Evolutionary conservation across 2,797 vertebrate genomes (phyloP), one percentile per base, ranked within the genome.

Genomic region (Aplochiton taeniatus): DNA sequence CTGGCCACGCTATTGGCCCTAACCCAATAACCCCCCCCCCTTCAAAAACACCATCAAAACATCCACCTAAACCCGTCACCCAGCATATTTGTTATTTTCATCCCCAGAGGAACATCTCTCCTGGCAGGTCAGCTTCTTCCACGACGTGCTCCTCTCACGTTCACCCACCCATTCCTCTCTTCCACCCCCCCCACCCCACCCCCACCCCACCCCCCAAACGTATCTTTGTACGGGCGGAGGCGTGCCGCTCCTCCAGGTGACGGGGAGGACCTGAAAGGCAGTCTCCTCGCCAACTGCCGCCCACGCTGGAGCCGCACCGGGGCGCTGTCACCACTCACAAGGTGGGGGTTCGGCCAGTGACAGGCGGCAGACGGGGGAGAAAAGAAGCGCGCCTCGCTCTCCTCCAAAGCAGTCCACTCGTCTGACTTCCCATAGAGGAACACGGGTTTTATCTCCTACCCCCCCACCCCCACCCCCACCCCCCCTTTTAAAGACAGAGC

Each of bases 381-480:
- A 49, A 55, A 69, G 65, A 76, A 76, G 68, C 64, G 70, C 73
- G 69, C 63, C 66, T 31, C 31, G 65, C 73, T 66, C 42, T 63
- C 78, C 84, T 70, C 67, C 78, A 69, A 54, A 78, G 83, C 74
- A 19, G 46, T 11, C 17, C 4, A 48, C 9, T 58, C 20, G n/a
- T 79, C 73, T 77, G 73, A 79, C 73, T 86, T 83, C 79, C 51
- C 77, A 70, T 62, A 80, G 77, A 68, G 69, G 2, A 1, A 81
- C 80, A 84, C 81, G 69, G 58, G 77, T 83, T 88, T 85, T 67
- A 87, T 87, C 83, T 83, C 67, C 56, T n/a, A n/a, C n/a, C n/a
- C n/a, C n/a, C n/a, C n/a, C n/a, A n/a, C n/a, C n/a, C n/a, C n/a
- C n/a, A n/a, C n/a, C n/a, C n/a, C n/a, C n/a, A n/a, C n/a, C 10